Base-by-base conservation (phyloP, 1,140 invertebrate genomes). In the Trichonephila inaurata region DNA sequence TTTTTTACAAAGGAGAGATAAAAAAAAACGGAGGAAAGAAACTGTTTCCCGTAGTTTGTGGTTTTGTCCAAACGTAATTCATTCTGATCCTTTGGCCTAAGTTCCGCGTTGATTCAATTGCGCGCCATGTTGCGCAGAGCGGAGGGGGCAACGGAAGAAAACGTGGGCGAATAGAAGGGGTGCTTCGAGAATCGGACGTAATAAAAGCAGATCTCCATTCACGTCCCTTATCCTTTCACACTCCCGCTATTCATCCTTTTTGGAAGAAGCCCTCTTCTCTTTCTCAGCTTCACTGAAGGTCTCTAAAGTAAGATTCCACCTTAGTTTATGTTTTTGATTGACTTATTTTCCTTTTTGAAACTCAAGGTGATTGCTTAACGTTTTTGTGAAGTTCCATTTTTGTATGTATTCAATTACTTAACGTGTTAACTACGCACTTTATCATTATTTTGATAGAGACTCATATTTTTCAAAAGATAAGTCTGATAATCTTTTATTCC, bases 61-160 rank as follows among this genome's bases (percentile, higher is more conserved):
- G 88, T 89, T 89, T 89, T 72, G 83, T 60, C 21, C 40, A 60
- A 89, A 24, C 88, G 44, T 89, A 66, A 89, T 69, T 60, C 88
- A 89, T 89, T 89, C 51, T 72, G 21, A 85, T 85, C 51, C n/a
- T 16, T 40, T 19, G 51, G 21, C 44, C 28, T 44, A 14, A 88
- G 88, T 89, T 72, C 88, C 44, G 33, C 19, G 88, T 89, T 72
- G 88, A 69, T 89, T 89, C 66, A 4, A 64, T 18, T 66, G 40
- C 51, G 66, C 62, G 16, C 14, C 33, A 89, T 89, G 64, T 14
- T 62, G 58, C 19, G 88, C 40, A 44, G 88, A 89, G 61, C n/a
- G 61, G 87, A 89, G 88, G 88, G 88, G 66, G 86, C 60, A 33
- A 66, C 21, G 62, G 40, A 28, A 58, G 66, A 14, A 89, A 77